Evolutionary conservation across 2,797 vertebrate species (phyloP), one percentile per base, ranked within the genome.

Genomic region (Balearica regulorum): DNA sequence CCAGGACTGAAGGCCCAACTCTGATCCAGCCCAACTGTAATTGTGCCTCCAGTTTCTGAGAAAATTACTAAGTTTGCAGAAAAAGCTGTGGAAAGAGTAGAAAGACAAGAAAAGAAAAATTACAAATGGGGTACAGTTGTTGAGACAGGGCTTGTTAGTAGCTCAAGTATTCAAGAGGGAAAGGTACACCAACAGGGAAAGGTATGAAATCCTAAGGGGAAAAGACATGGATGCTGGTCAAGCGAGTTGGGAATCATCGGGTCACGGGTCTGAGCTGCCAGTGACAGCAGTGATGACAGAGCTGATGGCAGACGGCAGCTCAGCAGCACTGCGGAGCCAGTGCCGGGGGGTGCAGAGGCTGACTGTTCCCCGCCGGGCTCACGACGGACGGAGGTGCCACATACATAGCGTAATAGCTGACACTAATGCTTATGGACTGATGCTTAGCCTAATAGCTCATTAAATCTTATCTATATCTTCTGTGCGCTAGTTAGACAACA

Each of bases 221-320:
- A 86, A 62, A 79, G 77, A 19, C 48, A 48, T 0, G 5, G 43
- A 62, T 33, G n/a, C 35, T 25, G 49, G 48, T 83, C 35, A 72
- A 69, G 64, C 2, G 16, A 66, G 55, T 8, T 57, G 68, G 57
- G 68, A 80, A 48, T 28, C 20, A 6, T 18, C 0, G 6, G 75
- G 75, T 77, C 44, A 14, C 0, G 0, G 68, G 5, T 73, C 28
- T 28, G 90, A 81, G 82, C 13, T 10, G 48, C 48, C 89, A 73
- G 44, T 28, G 83, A 82, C 87, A 93, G 94, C 69, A 64, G 79
- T 3, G 72, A 13, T 57, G 71, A 33, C 81, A 90, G 94, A 87
- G 81, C 89, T 57, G 87, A 83, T 68, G 87, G 92, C 93, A 92
- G 93, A 82, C 6, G 72, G 90, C 65, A 29, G 87, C 90, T 86